Conservation (phyloP, 2,113 vertebrate species). For the Xiphophorus hellerii region DNA sequence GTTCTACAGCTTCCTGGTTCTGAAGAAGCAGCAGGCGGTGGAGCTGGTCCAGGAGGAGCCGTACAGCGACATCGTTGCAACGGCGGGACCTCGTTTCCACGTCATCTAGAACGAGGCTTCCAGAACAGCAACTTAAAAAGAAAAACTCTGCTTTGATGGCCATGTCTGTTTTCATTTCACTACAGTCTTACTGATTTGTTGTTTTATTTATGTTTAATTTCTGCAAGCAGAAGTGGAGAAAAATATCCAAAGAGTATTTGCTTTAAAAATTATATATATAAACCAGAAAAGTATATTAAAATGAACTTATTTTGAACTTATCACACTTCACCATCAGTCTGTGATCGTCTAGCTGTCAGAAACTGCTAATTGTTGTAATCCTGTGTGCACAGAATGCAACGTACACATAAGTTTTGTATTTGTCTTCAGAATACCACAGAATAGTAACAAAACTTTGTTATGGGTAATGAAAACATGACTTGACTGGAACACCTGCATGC, state of each 20-base stretch:
- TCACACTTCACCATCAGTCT: too few relatives aligned
- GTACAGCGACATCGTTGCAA: constrained; percentile 95
- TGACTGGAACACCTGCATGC: constrained; percentile 44
- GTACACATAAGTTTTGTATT: background rate
- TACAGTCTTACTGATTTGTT: constrained; percentile 13
- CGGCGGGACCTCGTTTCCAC: constrained; percentile 93
- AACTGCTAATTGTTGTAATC: too few relatives aligned
- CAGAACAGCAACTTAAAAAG: background rate
- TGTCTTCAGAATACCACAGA: background rate
- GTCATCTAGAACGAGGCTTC: constrained; percentile 81
- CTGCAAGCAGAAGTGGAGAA: background rate
- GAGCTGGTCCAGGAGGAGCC: constrained; percentile 93
- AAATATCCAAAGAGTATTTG: background rate
- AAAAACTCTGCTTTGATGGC: background rate
- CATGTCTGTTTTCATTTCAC: background rate
- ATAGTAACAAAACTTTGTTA: background rate
- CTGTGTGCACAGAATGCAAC: too few relatives aligned
- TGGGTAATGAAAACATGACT: constrained; percentile 16
- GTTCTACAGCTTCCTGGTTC: constrained; percentile 98
- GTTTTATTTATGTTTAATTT: constrained; percentile 19
- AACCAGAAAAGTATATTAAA: too few relatives aligned
- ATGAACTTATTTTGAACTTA: too few relatives aligned
- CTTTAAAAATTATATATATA: too few relatives aligned
- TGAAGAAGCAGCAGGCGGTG: constrained; percentile 97
- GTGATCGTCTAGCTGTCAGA: too few relatives aligned